Conservation (phyloP, 2,113 vertebrate species). For the Bambusicola thoracicus region DNA sequence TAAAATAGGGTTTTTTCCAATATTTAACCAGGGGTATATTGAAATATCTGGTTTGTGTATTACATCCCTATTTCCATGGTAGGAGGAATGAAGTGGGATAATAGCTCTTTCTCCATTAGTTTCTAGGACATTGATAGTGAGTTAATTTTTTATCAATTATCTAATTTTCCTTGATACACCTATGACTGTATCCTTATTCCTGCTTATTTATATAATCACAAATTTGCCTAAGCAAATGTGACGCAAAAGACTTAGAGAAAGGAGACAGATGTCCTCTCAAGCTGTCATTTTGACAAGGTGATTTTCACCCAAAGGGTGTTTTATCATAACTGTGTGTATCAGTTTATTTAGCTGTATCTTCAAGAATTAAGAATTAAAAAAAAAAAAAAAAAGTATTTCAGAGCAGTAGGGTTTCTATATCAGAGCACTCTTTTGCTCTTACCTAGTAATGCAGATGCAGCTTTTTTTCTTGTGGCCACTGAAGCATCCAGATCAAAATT, state of each 20-base stretch:
- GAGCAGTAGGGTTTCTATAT: background rate
- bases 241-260: constrained; percentile 55
- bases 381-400: background rate
- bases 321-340: constrained; percentile 16
- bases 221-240: constrained; percentile 60
- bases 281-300: constrained; percentile 73
- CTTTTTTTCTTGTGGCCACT: background rate
- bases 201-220: constrained; percentile 31
- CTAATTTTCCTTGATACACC: background rate
- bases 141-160: background rate
- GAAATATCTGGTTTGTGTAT: background rate
- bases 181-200: background rate
- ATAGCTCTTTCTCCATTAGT: background rate
- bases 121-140: background rate
- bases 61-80: background rate
- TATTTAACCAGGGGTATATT: background rate
- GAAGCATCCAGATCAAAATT: background rate
- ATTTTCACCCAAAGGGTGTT: constrained; percentile 62
- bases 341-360: background rate
- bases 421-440: background rate
- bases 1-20: background rate
- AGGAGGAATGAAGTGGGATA: background rate
- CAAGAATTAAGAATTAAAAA: background rate
- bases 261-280: constrained; percentile 64
- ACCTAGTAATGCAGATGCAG: background rate